Evolutionary conservation across 2,888 invertebrate genomes (phyloP).

Genomic region (Cheilosia pagana): DNA sequence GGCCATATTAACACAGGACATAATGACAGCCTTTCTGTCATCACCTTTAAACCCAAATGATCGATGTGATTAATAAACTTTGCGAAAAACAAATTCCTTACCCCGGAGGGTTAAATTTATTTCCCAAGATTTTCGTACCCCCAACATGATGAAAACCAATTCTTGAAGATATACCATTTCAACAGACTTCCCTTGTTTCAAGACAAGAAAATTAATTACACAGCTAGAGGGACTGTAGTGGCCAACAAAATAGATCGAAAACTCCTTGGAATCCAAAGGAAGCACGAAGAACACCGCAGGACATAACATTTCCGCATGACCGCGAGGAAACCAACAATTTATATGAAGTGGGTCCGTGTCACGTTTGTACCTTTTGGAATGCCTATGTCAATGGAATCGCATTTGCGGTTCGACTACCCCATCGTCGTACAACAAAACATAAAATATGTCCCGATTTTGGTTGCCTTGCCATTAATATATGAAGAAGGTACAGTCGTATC

Average conservation of each 20-base stretch:
- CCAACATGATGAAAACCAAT: no score
- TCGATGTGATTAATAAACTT: no score
- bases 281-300: slow-evolving; percentile 18
- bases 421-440: not conserved
- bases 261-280: slow-evolving; percentile 4
- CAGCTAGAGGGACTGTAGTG: not conserved
- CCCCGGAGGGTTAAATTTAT: no score
- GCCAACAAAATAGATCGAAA: slow-evolving; percentile 14
- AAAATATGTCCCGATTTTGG: slow-evolving; percentile 17
- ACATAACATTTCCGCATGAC: slow-evolving; percentile 26
- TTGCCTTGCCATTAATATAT: not conserved
- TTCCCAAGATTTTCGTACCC: no score
- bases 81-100: no score
- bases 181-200: not conserved
- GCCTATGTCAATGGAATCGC: slow-evolving; percentile 5
- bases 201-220: slow-evolving; percentile 26
- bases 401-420: slow-evolving; percentile 18
- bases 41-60: no score
- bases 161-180: not conserved
- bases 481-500: not conserved
- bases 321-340: slow-evolving; percentile 17
- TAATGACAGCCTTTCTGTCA: no score
- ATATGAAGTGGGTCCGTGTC: slow-evolving; percentile 17
- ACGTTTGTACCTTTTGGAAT: slow-evolving; percentile 29
- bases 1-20: no score